Percentiles rank a stretch among this genome's conserved stretches.
Evolutionary conservation across 1,140 invertebrate species (phyloP).

Genomic region (Brachystomella parvula): DNA sequence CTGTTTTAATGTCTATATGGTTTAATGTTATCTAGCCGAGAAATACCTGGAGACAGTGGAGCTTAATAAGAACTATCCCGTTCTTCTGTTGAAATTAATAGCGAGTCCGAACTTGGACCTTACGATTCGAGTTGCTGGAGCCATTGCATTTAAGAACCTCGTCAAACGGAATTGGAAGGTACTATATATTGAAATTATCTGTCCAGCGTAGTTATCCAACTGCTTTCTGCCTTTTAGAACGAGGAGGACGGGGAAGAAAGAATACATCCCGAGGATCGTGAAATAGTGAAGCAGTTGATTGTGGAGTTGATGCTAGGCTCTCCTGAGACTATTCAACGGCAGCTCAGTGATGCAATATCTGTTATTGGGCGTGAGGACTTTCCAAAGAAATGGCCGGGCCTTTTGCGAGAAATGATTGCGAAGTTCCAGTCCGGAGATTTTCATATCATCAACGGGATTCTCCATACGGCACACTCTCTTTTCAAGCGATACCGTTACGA

Average conservation of each 20-base stretch:
- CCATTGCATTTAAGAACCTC: conserved; percentile 94
- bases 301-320: conserved; percentile 87
- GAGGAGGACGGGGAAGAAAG: conserved; percentile 64
- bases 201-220: background rate
- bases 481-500: conserved; percentile 94
- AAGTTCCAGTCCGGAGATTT: conserved; percentile 84
- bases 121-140: conserved; percentile 74
- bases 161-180: conserved; percentile 90
- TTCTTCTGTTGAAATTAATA: conserved; percentile 74
- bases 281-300: conserved; percentile 73
- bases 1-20: conserved; percentile 9
- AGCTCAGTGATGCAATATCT: conserved; percentile 90
- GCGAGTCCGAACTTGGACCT: conserved; percentile 67
- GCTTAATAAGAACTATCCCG: conserved; percentile 79
- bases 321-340: conserved; percentile 80
- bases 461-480: conserved; percentile 89
- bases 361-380: conserved; percentile 92
- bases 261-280: conserved; percentile 71
- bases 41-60: conserved; percentile 85
- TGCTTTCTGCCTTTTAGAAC: conserved; percentile 49
- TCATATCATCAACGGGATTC: conserved; percentile 86
- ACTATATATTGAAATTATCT: conserved; percentile 49
- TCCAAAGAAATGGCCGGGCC: conserved; percentile 83
- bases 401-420: conserved; percentile 83
- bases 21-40: conserved; percentile 62